Percentiles rank a stretch among this genome's conserved stretches.
Evolutionary conservation across 53 echinoderm and acorn worm species (phyloP).

Genomic region (Mesocentrotus franciscanus): DNA sequence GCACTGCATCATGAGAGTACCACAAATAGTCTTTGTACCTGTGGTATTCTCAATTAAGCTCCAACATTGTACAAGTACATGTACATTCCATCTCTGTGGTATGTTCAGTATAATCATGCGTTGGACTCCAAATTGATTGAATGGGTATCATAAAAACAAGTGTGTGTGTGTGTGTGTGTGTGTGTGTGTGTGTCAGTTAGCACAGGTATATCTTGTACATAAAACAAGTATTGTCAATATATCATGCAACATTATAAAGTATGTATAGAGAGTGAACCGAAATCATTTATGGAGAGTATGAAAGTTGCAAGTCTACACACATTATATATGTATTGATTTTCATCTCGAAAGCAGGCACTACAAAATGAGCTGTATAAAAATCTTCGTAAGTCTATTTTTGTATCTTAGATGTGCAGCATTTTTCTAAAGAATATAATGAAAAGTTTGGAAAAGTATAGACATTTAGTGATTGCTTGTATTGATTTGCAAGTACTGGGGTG

Average conservation of each 20-base stretch:
- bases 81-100: background rate
- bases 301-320: background rate
- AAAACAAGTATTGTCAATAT: background rate
- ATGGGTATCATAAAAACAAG: background rate
- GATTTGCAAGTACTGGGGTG: background rate
- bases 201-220: conserved; percentile 2
- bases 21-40: background rate
- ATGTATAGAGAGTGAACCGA: background rate
- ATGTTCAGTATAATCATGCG: background rate
- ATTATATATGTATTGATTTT: background rate
- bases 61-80: background rate
- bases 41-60: background rate
- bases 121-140: background rate
- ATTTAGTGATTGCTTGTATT: background rate
- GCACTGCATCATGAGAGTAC: background rate
- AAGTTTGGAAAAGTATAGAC: background rate
- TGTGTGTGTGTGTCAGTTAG: conserved; percentile 2
- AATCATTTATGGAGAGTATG: background rate
- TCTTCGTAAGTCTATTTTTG: conserved; percentile 22
- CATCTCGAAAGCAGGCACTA: background rate
- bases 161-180: conserved; percentile 23
- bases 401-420: conserved; percentile 3
- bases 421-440: conserved; percentile 26
- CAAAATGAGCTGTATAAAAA: background rate
- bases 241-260: conserved; percentile 11